Evolutionary conservation across 2,888 invertebrate species (phyloP), one percentile per base, ranked within the genome.

Genomic region (Eupithecia abbreviata): DNA sequence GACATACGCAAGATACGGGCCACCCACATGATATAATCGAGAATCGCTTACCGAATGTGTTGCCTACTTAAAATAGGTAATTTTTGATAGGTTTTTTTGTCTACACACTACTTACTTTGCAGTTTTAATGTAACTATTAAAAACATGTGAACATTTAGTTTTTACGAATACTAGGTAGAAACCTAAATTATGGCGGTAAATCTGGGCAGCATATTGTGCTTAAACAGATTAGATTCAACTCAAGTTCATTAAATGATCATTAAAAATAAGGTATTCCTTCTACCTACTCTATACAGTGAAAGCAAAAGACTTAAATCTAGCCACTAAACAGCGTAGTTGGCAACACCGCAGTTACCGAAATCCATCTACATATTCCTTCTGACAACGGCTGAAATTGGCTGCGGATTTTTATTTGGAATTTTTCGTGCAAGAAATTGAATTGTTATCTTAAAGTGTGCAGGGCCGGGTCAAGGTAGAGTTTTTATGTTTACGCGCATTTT

Each of bases 21-120:
- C 81, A 84, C 90, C 89, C 89, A 86, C 88, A 89, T 88, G 89
- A 89, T 90, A 89, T 90, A 88, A 91, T 91, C 91, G 90, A 88
- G 88, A 90, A 90, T 87, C 90, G 90, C 87, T 90, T 90, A 89
- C 88, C 86, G 83, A 84, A 84, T 88, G 71, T 70, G 73, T 43
- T 77, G 72, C 75, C 75, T 73, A 13, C 77, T 77, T 6, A 1
- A 4, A 13, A 7, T 43, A 13, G 47, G 62, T 62, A 62, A 70
- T 62, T 62, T 43, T 47, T 18, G 65, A 30, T 65, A n/a, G 30
- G 13, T 47, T 45, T 18, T 30, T 68, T 58, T 7, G 55, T 58
- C 18, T 58, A 13, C 18, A 18, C 30, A 58, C 3, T 58, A 10
- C 62, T 62, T 0, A 7, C 66, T 66, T 66, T 41, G 13, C 13